Base-by-base conservation (phyloP, 1,140 invertebrate genomes). In the Theocolax elegans region DNA sequence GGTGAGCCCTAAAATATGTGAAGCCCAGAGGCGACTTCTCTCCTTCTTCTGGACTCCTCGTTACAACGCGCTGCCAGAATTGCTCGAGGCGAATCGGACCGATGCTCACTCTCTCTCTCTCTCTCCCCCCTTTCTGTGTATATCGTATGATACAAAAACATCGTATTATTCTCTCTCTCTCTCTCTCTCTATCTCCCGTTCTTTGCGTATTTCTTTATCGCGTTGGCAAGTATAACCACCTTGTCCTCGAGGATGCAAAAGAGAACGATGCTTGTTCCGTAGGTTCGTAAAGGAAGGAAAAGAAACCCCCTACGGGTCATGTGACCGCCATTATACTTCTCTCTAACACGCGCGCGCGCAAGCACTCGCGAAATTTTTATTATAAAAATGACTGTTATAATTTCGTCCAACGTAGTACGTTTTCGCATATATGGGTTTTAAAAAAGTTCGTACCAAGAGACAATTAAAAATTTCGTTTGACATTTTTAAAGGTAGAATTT, bases 61-160 rank as follows among this genome's bases (percentile, higher is more conserved):
- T 83, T 85, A 82, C 81, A 81, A 79, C 77, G 76, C 75, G 78
- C n/a, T 17, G 42, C 42, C 7, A 44, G n/a, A 3, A 6, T 74
- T 44, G 78, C 79, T 75, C 35, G 64, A 56, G 77, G 81, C 75
- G 40, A 73, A 74, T 76, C 73, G 71, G 76, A 67, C 76, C 74
- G 69, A 62, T 75, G 72, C 72, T 79, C 74, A 72, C 82, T 81
- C 80, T 76, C 73, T 80, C 77, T 75, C 67, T 74, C 59, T 29
- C 44, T 21, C 8, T 29, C 15, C n/a, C 15, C 8, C 66, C 48
- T 51, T 38, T 49, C 29, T 29, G 21, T 75, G 67, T 83, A 81
- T 81, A 82, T 82, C 80, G 79, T 83, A 83, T 81, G 80, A 83
- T 82, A 84, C 81, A 82, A 83, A 84, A 83, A 83, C 81, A 83